Conservation (phyloP, 2,888 invertebrate species). For the Dicroscelio sp. region DNA sequence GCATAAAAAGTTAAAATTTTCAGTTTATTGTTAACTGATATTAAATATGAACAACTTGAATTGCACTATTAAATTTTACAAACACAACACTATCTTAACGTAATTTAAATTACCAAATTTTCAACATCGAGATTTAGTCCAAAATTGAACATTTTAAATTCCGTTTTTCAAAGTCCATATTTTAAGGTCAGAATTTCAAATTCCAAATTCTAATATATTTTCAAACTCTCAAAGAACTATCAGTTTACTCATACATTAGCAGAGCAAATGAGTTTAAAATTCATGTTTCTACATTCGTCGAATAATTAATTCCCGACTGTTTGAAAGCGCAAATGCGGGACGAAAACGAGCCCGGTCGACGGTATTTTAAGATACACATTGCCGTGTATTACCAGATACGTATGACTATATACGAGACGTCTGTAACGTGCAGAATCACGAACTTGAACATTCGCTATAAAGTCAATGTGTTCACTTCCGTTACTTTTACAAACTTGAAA, state of each 20-base stretch:
- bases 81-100: no score
- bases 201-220: no score
- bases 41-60: no score
- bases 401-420: slow-evolving; percentile 15
- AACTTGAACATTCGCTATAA: slow-evolving; percentile 43
- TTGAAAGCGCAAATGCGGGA: slow-evolving; percentile 11
- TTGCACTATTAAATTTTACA: no score
- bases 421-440: slow-evolving; percentile 9
- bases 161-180: no score
- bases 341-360: slow-evolving; percentile 19
- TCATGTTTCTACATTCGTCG: not conserved
- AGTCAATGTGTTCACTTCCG: slow-evolving; percentile 60
- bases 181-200: no score
- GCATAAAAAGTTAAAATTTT: no score
- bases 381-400: slow-evolving; percentile 22
- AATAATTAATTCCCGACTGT: slow-evolving; percentile 15
- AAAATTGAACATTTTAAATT: no score
- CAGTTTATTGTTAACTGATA: no score
- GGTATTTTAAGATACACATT: slow-evolving; percentile 44
- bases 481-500: slow-evolving; percentile 64
- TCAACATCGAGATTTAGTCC: no score
- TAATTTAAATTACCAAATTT: no score
- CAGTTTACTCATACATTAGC: not conserved
- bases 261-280: not conserved
- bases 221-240: no score